Evolutionary conservation across 2,797 vertebrate genomes (phyloP).

Genomic region (Gallinago stenura): DNA sequence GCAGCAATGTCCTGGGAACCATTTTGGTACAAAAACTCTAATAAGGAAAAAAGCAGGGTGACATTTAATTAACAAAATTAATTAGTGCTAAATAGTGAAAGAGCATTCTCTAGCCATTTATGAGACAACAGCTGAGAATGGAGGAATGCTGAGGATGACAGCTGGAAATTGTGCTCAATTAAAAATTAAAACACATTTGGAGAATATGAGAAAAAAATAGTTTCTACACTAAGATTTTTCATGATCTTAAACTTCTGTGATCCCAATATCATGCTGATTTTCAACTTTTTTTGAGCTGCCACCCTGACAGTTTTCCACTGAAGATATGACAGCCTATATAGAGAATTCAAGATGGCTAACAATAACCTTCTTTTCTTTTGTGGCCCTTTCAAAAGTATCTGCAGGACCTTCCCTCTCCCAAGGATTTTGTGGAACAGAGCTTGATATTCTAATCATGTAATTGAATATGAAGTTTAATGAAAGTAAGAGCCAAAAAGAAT

Average conservation of each 20-base stretch:
- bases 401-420: background rate
- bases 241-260: background rate
- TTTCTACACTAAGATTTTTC: background rate
- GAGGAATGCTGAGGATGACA: conserved; percentile 47
- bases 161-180: conserved; percentile 57
- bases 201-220: background rate
- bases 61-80: conserved; percentile 77
- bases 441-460: background rate
- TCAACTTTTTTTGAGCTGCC: background rate
- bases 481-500: background rate
- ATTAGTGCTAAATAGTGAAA: conserved; percentile 68
- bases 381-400: background rate
- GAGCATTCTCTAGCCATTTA: conserved; percentile 57
- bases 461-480: background rate
- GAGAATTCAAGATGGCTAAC: background rate
- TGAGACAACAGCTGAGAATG: conserved; percentile 60
- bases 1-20: conserved; percentile 52
- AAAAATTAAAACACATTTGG: conserved; percentile 51
- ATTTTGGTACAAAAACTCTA: conserved; percentile 64
- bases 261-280: background rate
- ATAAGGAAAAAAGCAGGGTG: conserved; percentile 64
- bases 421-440: background rate
- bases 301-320: background rate
- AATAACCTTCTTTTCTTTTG: background rate
- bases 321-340: background rate